These are phyloP conservation scores for Xenopus tropicalis DNA, from an alignment of 2,113 vertebrate species.

Conservation along the genomic window DNA sequence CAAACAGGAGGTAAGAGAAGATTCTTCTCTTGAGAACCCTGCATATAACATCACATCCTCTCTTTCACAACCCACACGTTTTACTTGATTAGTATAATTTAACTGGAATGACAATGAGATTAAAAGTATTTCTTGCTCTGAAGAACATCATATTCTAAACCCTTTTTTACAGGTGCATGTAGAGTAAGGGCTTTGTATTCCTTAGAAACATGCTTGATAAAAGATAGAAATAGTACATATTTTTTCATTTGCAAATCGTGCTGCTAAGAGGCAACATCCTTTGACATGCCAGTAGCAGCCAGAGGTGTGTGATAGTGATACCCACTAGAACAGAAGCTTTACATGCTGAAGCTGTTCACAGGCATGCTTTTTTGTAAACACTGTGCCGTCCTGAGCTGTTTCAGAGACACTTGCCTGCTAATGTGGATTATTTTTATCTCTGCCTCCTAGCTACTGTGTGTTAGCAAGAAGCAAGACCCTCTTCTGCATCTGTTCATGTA, in stretches of 20 bases:
- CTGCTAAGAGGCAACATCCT: not conserved
- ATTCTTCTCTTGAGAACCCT: constrained; percentile 7
- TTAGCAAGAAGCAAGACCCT: not conserved
- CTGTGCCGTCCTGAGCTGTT: not conserved
- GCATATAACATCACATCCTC: constrained; percentile 8
- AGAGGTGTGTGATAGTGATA: not conserved
- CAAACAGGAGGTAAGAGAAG: constrained; percentile 45
- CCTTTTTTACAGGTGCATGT: not conserved
- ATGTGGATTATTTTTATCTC: constrained; percentile 25
- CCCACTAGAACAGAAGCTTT: constrained; percentile 12
- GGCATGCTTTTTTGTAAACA: constrained; percentile 25
- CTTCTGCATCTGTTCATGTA: constrained; percentile 18
- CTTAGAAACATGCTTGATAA: no score
- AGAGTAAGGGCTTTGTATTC: not conserved
- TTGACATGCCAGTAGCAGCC: not conserved
- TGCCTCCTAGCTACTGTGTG: constrained; percentile 24
- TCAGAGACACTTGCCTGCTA: constrained; percentile 9
- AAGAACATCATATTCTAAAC: not conserved
- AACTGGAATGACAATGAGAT: not conserved
- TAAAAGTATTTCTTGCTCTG: not conserved
- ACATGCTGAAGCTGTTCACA: not conserved
- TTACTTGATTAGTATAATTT: not conserved
- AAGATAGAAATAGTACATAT: no score
- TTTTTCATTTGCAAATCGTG: no score
- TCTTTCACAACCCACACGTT: not conserved